A percentile compares a stretch with the other conserved stretches of the same genome.
Conservation (phyloP, 2,113 vertebrate genomes). For the Zosterops borbonicus region DNA sequence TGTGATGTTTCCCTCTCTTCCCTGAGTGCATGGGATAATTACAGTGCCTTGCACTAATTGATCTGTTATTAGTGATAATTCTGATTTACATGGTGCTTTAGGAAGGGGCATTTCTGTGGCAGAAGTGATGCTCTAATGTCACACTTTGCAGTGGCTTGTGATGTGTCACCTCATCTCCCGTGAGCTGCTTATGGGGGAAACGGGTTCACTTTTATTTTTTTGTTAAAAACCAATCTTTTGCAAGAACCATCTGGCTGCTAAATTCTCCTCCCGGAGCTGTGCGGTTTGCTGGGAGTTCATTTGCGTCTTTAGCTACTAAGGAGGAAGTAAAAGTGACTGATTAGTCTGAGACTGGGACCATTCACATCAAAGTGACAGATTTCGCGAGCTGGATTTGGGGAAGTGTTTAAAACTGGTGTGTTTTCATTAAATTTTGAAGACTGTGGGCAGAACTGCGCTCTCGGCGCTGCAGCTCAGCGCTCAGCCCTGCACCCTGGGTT, state of each 20-base stretch:
- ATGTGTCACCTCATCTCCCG: neutral
- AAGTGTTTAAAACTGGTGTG: constrained; percentile 40
- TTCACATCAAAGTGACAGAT: constrained; percentile 60
- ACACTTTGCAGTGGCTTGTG: neutral
- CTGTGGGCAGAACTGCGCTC: neutral
- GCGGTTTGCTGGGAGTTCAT: constrained; percentile 56
- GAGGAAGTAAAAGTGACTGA: constrained; percentile 62
- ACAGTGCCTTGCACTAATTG: neutral
- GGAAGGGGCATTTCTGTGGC: neutral
- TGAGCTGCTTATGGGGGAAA: neutral
- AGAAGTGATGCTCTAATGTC: neutral
- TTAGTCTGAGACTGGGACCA: constrained; percentile 29
- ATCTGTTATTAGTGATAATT: constrained; percentile 3
- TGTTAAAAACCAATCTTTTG: constrained; percentile 19
- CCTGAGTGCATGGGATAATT: neutral
- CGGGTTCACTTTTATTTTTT: neutral
- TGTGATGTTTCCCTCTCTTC: neutral
- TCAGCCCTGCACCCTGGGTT: neutral
- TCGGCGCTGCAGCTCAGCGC: neutral
- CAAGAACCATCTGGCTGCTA: constrained; percentile 55
- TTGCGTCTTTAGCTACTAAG: constrained; percentile 54
- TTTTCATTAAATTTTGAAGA: constrained; percentile 47
- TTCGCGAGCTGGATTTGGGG: constrained; percentile 38
- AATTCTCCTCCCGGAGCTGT: constrained; percentile 38
- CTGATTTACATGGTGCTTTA: neutral